Conservation (phyloP, 2,113 vertebrate species). For the Muscicapa adusta region DNA sequence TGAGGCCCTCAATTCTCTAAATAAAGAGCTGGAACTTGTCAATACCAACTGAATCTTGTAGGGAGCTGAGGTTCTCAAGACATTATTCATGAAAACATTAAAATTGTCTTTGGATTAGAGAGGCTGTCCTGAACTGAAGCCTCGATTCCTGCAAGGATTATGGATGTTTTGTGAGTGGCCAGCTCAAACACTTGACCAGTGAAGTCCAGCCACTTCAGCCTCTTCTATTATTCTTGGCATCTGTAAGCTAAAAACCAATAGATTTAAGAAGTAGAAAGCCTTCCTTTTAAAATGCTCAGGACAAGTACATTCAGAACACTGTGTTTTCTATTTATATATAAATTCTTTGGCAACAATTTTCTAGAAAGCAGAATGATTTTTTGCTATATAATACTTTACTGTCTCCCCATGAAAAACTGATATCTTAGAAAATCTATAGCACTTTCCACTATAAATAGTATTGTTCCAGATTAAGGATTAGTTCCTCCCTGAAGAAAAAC, state of each 20-base stretch:
- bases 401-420: conserved; percentile 14
- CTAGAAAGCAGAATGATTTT: conserved; percentile 23
- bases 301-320: conserved; percentile 45
- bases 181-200: conserved; percentile 13
- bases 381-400: conserved; percentile 23
- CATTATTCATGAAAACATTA: not conserved
- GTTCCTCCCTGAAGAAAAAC: conserved; percentile 63
- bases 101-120: not conserved
- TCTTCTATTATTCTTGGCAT: not conserved
- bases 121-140: not conserved
- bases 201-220: conserved; percentile 20
- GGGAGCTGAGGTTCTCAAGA: not conserved
- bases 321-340: conserved; percentile 29
- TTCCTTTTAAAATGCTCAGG: conserved; percentile 47
- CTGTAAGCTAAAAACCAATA: not conserved
- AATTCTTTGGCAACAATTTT: conserved; percentile 60
- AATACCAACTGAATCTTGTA: not conserved
- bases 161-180: not conserved
- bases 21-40: not conserved
- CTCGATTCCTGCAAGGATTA: not conserved
- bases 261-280: not conserved
- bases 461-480: conserved; percentile 49
- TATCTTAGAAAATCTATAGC: conserved; percentile 47
- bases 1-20: not conserved
- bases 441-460: conserved; percentile 42